Conservation (phyloP, 2,888 invertebrate species). For the Drosophila sordidula region DNA sequence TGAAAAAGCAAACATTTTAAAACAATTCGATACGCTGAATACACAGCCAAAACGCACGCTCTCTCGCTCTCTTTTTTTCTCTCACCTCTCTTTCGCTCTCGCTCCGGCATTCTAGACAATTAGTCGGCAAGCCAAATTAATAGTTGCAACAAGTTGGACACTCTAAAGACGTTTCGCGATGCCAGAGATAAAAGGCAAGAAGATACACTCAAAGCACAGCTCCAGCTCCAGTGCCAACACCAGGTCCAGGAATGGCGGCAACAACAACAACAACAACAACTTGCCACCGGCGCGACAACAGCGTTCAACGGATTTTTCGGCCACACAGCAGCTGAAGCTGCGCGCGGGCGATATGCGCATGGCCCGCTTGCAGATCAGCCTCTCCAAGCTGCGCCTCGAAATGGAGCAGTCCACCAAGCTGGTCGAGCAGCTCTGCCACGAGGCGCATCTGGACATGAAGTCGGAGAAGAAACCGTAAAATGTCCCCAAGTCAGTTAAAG, state of each 20-base stretch:
- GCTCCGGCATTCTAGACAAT: slow-evolving; percentile 1
- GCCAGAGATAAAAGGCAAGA: slow-evolving; percentile 50
- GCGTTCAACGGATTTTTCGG: slow-evolving; percentile 43
- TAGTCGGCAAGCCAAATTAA: slow-evolving; percentile 42
- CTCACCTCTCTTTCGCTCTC: not conserved
- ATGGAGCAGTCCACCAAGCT: slow-evolving; percentile 52
- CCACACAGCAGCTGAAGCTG: slow-evolving; percentile 50
- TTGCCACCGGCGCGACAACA: not conserved
- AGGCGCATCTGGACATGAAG: slow-evolving; percentile 20
- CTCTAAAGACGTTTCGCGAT: slow-evolving; percentile 17
- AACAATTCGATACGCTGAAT: slow-evolving; percentile 25
- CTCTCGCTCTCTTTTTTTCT: slow-evolving; percentile 2
- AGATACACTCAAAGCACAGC: not conserved
- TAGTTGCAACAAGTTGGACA: slow-evolving; percentile 15
- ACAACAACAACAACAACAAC: not conserved
- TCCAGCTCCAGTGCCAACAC: not conserved
- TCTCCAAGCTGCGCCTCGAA: slow-evolving; percentile 48
- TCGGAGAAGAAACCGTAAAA: not conserved
- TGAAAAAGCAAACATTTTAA: slow-evolving; percentile 30
- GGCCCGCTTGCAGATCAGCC: slow-evolving; percentile 50
- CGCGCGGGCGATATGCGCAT: slow-evolving; percentile 58
- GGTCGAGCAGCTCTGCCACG: slow-evolving; percentile 38
- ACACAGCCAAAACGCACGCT: not conserved
- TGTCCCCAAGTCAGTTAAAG: not conserved
- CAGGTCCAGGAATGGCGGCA: slow-evolving; percentile 21